A percentile compares a stretch with the other conserved stretches of the same genome.
Evolutionary conservation across 2,113 vertebrate genomes (phyloP).

Genomic region (Nestor notabilis): DNA sequence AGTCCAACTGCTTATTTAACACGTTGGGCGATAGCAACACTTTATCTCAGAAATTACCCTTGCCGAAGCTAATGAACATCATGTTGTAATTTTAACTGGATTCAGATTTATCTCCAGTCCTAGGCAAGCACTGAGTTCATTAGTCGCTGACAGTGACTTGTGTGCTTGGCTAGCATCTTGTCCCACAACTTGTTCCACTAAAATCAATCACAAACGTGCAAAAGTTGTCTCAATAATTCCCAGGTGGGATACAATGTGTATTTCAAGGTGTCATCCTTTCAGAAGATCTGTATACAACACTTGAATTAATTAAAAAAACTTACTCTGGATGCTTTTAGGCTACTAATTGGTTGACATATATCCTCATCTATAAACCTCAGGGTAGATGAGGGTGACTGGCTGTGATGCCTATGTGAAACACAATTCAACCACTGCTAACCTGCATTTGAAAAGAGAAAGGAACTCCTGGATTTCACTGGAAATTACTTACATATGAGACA

Average conservation of each 20-base stretch:
- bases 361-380: not conserved
- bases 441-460: not conserved
- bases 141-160: constrained; percentile 30
- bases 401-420: not conserved
- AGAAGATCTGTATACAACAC: not conserved
- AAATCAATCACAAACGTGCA: not conserved
- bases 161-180: not conserved
- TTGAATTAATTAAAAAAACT: not conserved
- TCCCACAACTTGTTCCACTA: not conserved
- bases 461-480: not conserved
- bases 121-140: constrained; percentile 12
- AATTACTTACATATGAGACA: not conserved
- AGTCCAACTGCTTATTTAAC: constrained; percentile 67
- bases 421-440: not conserved
- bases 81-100: constrained; percentile 62
- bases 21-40: constrained; percentile 26
- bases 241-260: not conserved
- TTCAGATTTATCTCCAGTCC: constrained; percentile 51
- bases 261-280: not conserved
- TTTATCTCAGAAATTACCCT: constrained; percentile 65
- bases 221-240: not conserved
- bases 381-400: not conserved
- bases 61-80: constrained; percentile 67
- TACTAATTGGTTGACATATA: not conserved
- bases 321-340: not conserved